Evolutionary conservation across 2,888 invertebrate species (phyloP), one percentile per base, ranked within the genome.

Genomic region (Asteroscopus sphinx): DNA sequence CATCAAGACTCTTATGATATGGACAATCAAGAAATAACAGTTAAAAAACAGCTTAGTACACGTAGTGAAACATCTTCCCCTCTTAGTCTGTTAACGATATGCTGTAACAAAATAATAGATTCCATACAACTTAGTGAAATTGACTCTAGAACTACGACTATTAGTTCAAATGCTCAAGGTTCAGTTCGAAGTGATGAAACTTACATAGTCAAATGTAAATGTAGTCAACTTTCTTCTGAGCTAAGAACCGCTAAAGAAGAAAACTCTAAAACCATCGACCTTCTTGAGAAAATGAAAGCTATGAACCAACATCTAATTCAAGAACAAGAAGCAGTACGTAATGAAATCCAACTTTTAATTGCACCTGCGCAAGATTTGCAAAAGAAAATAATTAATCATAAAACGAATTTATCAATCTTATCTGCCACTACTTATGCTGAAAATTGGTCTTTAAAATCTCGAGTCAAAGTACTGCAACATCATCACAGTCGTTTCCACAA

Each of bases 401-500:
- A 82, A 81, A 92, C 92, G 1, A 89, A 89, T 73, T 65, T 94
- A 4, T 90, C 90, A 2, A 93, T 92, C 26, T 80, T 93, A 64
- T 91, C 91, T 28, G 93, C 94, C 26, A 94, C 92, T 15, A 90
- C 92, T 1, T 90, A 87, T 49, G 90, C 94, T 0, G 94, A 94
- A 81, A 94, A 93, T 62, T 90, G 85, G 68, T 87, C 85, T 11
- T 81, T 94, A 1, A 85, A 88, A 68, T 91, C 90, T 0, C 90
- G 92, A 71, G 84, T 92, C 1, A 92, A 88, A 76, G 89, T 83
- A 33, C 75, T 93, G 37, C 89, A 92, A 76, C 91, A 93, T 66
- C 86, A 91, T 58, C 89, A 92, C 40, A 89, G 77, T 40, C 80
- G 92, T 15, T 88, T 90, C 52, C 89, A 90, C 66, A 87, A 87